Evolutionary conservation across 2,888 invertebrate species (phyloP).

Genomic region (Cosmia pyralina): DNA sequence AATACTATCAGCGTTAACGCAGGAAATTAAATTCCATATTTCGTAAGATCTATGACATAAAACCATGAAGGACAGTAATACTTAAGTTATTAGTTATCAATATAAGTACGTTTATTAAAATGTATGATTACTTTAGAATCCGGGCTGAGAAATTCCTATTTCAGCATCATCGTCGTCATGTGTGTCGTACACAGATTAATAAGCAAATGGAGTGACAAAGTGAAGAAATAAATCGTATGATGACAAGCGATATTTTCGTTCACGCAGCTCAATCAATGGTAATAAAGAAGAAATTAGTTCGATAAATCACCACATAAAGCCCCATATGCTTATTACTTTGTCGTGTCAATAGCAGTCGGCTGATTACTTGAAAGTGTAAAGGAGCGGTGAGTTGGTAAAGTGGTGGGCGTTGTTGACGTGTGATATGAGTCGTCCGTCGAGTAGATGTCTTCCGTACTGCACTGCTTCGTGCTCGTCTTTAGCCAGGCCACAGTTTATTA

Average conservation of each 20-base stretch:
- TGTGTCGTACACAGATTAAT: conserved; percentile 19
- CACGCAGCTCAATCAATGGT: background rate
- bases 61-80: conserved; percentile 1
- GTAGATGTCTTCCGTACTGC: conserved; percentile 94
- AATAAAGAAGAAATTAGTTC: background rate
- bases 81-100: conserved; percentile 5
- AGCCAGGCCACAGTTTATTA: conserved; percentile 94
- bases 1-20: background rate
- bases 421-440: conserved; percentile 95
- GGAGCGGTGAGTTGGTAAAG: conserved; percentile 95
- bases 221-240: background rate
- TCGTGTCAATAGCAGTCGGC: conserved; percentile 9
- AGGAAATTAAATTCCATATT: background rate
- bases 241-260: background rate
- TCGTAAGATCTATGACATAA: conserved; percentile 21
- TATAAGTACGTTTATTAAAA: conserved; percentile 19
- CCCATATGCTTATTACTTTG: conserved; percentile 33
- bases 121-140: conserved; percentile 17
- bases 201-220: conserved; percentile 35
- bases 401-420: conserved; percentile 96
- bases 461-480: conserved; percentile 94
- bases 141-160: conserved; percentile 23
- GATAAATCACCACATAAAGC: background rate
- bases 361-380: conserved; percentile 93
- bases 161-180: conserved; percentile 37